Base-by-base conservation (phyloP, 2,888 invertebrate species). In the Carpatolechia fugitivella region DNA sequence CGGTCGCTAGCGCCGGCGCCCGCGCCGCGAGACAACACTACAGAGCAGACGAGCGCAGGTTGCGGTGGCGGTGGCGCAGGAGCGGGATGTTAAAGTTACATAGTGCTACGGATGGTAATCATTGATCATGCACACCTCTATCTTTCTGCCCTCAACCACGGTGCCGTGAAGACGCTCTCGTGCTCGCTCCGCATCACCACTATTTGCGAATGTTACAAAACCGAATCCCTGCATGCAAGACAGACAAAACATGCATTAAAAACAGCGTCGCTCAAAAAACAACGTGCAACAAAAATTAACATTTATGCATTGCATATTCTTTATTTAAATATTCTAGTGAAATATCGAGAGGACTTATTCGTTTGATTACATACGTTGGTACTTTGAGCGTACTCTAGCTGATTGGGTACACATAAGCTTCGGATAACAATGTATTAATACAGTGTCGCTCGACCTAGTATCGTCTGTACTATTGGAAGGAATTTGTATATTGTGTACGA, bases 171-270 rank as follows among this genome's bases (percentile, higher is more conserved):
- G 97, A 95, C 98, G 98, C 95, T 98, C 98, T 95, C 99, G 98
- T 96, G 99, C 99, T 95, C 97, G 96, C 95, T 99, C 99, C 93
- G 99, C 99, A 94, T 99, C 99, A 94, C 96, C 96, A 95, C 98
- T 98, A 96, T 97, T 98, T 95, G 98, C 98, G 97, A 99, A 99
- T 95, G 99, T 99, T 95, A 99, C 99, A 97, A 99, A 99, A 96
- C 99, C 99, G 96, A 99, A 99, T 95, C 99, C 99, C 99, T 99
- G 97, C 95, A 96, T 96, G 97, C 96, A 96, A 93, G 95, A 96
- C 96, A 95, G 95, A 96, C 95, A 95, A 95, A 95, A 95, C 95
- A 95, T 95, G 95, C 95, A 95, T 95, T 95, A 95, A 94, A 94
- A 91, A 93, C 93, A 93, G 93, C 93, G 92, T 93, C 92, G 92